Conservation (phyloP, 2,113 vertebrate genomes). For the Lynx canadensis region DNA sequence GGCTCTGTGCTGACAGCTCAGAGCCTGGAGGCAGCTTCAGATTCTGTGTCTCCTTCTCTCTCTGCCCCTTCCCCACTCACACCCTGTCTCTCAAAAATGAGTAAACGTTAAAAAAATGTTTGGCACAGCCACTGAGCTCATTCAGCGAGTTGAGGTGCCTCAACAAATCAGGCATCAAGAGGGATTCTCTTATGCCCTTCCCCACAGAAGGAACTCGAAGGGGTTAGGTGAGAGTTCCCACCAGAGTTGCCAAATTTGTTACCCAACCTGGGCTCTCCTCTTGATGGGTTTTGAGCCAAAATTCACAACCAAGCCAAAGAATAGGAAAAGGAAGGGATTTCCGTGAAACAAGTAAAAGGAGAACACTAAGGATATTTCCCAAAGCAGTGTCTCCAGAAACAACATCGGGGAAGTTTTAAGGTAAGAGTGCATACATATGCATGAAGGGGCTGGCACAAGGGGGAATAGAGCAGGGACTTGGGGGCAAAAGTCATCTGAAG, state of each 20-base stretch:
- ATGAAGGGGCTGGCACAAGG: neutral
- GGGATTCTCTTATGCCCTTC: no score
- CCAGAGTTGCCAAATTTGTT: neutral
- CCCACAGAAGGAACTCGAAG: neutral
- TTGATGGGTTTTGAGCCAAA: neutral
- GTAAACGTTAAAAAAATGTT: neutral
- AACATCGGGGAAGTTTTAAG: neutral
- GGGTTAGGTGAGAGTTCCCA: no score
- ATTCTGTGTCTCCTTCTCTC: no score
- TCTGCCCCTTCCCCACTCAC: neutral
- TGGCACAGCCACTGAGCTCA: neutral
- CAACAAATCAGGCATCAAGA: no score
- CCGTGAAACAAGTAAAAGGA: neutral
- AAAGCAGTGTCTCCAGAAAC: neutral
- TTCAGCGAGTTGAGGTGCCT: no score
- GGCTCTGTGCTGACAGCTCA: neutral
- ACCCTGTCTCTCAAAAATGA: neutral
- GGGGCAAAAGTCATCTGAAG: neutral
- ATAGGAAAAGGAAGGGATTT: neutral
- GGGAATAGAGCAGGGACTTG: neutral
- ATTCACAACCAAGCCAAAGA: neutral
- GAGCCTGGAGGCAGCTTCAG: neutral
- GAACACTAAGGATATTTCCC: neutral
- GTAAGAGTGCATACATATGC: neutral
- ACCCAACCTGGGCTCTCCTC: neutral